phyloP scores from a whole-genome alignment of 1,140 invertebrate species.

The Ceratina australensis region DNA sequence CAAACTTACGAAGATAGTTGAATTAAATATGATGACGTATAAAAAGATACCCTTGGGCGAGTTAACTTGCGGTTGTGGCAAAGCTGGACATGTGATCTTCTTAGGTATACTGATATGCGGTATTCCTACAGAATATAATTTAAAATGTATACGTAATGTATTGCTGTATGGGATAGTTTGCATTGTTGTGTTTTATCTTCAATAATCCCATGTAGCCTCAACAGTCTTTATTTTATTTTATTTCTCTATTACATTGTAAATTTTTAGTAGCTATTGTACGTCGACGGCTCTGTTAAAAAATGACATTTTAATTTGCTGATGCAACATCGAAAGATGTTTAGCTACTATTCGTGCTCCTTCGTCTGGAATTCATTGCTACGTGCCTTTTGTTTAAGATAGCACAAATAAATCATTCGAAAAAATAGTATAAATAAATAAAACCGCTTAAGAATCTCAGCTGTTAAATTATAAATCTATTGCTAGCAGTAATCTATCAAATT shows the following conservation, averaged over 20 bases:
- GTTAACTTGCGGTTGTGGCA: constrained; percentile 2
- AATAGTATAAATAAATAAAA: no score
- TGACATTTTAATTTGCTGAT: not conserved
- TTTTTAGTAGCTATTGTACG: not conserved
- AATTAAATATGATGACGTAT: not conserved
- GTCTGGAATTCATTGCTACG: no score
- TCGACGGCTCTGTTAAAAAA: not conserved
- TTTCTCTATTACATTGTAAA: not conserved
- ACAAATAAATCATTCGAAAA: no score
- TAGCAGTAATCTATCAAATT: not conserved
- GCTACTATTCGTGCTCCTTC: no score
- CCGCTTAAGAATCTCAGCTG: not conserved
- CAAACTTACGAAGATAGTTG: not conserved
- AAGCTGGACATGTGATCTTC: not conserved
- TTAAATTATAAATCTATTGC: not conserved
- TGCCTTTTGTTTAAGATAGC: no score
- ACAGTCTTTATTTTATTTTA: not conserved
- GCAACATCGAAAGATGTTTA: constrained; percentile 3
- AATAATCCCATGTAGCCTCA: no score
- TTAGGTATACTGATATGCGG: not conserved
- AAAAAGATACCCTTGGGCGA: not conserved
- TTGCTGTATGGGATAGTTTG: no score
- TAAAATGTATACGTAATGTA: not conserved
- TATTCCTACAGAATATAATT: not conserved
- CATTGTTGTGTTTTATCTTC: no score